These are phyloP conservation scores for Daboia siamensis DNA, from an alignment of 2,113 vertebrate genomes.

Conservation along the genomic window DNA sequence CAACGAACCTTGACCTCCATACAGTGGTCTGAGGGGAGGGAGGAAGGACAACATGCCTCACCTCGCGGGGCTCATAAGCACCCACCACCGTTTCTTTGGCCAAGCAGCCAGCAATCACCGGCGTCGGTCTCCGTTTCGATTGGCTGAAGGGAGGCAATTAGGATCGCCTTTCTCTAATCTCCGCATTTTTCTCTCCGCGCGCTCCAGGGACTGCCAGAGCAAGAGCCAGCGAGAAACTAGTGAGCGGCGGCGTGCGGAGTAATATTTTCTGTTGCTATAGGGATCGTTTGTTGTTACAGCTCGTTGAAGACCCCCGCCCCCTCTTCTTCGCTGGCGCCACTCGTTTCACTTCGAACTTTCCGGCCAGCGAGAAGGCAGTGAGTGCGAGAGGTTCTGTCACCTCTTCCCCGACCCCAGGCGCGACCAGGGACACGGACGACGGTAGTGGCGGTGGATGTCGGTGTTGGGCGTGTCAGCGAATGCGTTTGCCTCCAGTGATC, in stretches of 20 bases:
- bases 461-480: background rate
- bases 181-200: background rate
- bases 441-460: background rate
- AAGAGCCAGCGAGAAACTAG: too few relatives aligned
- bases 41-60: background rate
- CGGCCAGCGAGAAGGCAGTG: background rate
- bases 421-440: too few relatives aligned
- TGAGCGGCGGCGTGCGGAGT: accelerated
- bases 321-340: too few relatives aligned
- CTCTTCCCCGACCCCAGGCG: background rate
- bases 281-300: background rate
- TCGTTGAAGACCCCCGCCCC: background rate
- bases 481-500: background rate
- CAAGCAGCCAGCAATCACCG: background rate
- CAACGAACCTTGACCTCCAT: background rate
- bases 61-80: background rate
- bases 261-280: background rate
- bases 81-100: background rate
- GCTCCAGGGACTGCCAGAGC: too few relatives aligned
- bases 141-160: background rate
- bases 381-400: background rate
- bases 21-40: too few relatives aligned
- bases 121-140: background rate
- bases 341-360: background rate
- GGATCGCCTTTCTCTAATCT: too few relatives aligned